Evolutionary conservation across 2,888 invertebrate species (phyloP).

Genomic region (Lasioglossum lativentre): DNA sequence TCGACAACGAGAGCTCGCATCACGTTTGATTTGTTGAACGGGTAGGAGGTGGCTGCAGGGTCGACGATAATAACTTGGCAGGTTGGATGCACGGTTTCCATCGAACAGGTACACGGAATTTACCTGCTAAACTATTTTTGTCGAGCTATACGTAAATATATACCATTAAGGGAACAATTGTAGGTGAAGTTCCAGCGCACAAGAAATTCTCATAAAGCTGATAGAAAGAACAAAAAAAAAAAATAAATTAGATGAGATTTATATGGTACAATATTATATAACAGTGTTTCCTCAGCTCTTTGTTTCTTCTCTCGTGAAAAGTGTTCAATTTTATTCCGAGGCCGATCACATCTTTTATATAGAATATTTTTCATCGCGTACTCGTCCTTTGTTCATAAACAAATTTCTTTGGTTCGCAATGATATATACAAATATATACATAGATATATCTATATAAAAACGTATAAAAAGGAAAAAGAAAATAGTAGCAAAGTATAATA

Average conservation of each 20-base stretch:
- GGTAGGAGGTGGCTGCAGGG: background rate
- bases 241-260: slow-evolving; percentile 34
- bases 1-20: slow-evolving; percentile 7
- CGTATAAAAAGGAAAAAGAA: background rate
- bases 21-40: slow-evolving; percentile 26
- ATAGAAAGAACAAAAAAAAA: slow-evolving; percentile 33
- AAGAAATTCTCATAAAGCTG: slow-evolving; percentile 44
- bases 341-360: background rate
- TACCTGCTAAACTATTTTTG: slow-evolving; percentile 1
- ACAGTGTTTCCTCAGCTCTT: slow-evolving; percentile 29
- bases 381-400: background rate
- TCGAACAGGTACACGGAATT: background rate
- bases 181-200: slow-evolving; percentile 59
- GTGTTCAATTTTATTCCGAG: background rate
- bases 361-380: background rate
- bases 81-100: slow-evolving; percentile 8
- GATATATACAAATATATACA: slow-evolving; percentile 12
- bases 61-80: slow-evolving; percentile 12
- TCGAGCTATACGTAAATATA: slow-evolving; percentile 30
- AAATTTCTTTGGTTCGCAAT: slow-evolving; percentile 22
- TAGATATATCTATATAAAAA: background rate
- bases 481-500: slow-evolving; percentile 27
- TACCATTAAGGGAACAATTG: slow-evolving; percentile 58
- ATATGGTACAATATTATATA: slow-evolving; percentile 56
- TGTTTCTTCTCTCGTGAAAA: background rate